Conservation (phyloP, 1,140 invertebrate genomes). For the Nylanderia fulva region DNA sequence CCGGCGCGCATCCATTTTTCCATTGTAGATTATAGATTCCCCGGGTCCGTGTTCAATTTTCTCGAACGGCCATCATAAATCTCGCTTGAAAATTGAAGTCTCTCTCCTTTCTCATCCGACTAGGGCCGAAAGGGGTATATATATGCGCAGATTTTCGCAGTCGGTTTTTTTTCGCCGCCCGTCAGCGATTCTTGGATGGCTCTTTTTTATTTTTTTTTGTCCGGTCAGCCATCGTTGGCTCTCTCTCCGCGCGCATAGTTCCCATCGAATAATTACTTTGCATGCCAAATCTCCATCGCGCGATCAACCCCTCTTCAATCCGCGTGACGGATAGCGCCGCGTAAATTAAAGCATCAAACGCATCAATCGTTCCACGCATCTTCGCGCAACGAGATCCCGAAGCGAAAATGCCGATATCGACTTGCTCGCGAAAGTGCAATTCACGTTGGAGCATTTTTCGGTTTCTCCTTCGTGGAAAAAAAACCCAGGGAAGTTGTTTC, state of each 20-base stretch:
- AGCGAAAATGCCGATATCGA: conserved; percentile 12
- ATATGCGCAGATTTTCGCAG: conserved; percentile 29
- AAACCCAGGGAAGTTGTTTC: conserved; percentile 14
- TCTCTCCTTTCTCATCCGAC: conserved; percentile 40
- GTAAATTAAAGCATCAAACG: conserved; percentile 58
- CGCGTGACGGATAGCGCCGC: conserved; percentile 40
- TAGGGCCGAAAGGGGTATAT: conserved; percentile 34
- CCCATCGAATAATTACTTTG: conserved; percentile 51
- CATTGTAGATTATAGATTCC: conserved; percentile 71
- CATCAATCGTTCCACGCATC: conserved; percentile 1
- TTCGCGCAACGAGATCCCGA: conserved; percentile 24
- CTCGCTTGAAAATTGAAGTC: conserved; percentile 67
- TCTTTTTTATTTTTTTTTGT: conserved; percentile 4
- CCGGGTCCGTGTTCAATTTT: conserved; percentile 72
- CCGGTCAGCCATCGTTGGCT: not conserved
- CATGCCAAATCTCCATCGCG: conserved; percentile 50
- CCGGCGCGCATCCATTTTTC: conserved; percentile 66
- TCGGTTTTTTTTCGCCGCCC: conserved; percentile 24
- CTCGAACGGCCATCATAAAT: conserved; percentile 70
- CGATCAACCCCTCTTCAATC: conserved; percentile 4
- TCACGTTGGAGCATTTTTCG: conserved; percentile 24
- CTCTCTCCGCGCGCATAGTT: conserved; percentile 15
- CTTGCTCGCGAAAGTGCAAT: not conserved
- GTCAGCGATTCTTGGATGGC: conserved; percentile 31
- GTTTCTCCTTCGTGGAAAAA: conserved; percentile 47